Evolutionary conservation across 2,888 invertebrate genomes (phyloP).

Genomic region (Dryococelus australis): DNA sequence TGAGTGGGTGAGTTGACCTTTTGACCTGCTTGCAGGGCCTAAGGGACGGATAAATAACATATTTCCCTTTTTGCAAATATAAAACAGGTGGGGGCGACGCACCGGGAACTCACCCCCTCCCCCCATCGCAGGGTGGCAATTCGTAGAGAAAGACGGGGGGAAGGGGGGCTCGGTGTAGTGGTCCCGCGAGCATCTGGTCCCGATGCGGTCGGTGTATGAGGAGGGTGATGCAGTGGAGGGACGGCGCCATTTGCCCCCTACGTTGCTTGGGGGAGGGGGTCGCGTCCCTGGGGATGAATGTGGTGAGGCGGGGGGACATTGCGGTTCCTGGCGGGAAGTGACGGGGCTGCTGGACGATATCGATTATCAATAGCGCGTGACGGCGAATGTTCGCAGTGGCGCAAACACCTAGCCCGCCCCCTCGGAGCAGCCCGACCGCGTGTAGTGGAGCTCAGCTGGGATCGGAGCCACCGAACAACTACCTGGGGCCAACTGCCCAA

Average conservation of each 20-base stretch:
- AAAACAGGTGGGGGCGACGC: too few relatives aligned
- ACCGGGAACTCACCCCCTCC: too few relatives aligned
- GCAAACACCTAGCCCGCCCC: background rate
- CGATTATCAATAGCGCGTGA: background rate
- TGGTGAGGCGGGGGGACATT: background rate
- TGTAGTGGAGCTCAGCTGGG: too few relatives aligned
- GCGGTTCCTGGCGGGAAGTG: background rate
- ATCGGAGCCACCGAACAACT: too few relatives aligned
- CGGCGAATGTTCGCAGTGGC: background rate
- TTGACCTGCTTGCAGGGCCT: too few relatives aligned
- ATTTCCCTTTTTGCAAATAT: too few relatives aligned
- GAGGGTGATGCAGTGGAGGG: background rate
- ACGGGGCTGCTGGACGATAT: background rate
- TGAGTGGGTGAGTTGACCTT: too few relatives aligned
- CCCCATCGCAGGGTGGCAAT: too few relatives aligned
- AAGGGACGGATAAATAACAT: too few relatives aligned
- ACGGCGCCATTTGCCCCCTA: too few relatives aligned
- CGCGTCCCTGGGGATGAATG: background rate
- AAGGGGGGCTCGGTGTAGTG: background rate
- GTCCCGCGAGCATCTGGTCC: background rate
- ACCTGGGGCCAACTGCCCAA: too few relatives aligned
- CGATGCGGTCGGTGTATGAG: background rate
- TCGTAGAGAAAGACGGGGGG: background rate
- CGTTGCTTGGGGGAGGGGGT: background rate
- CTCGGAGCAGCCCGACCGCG: too few relatives aligned